phyloP scores from a whole-genome alignment of 35 echinoderm and acorn worm genomes.

The Patiria miniata region DNA sequence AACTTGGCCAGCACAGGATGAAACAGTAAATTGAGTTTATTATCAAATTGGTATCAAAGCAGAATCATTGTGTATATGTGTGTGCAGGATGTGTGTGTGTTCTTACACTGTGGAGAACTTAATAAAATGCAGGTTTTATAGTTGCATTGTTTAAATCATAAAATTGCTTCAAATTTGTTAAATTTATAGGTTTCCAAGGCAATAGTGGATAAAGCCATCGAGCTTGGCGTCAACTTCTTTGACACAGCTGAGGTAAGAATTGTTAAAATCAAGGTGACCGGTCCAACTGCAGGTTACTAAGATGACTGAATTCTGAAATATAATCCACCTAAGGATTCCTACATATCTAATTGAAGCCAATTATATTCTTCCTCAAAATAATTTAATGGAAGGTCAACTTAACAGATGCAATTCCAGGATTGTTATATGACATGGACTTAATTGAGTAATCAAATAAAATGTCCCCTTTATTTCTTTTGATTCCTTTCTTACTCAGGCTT shows the following conservation, averaged over 20 bases:
- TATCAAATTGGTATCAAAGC: neutral
- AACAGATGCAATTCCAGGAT: too few relatives aligned
- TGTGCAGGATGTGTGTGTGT: too few relatives aligned
- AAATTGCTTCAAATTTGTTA: neutral
- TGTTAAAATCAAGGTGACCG: too few relatives aligned
- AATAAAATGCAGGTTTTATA: neutral
- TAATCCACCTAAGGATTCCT: too few relatives aligned
- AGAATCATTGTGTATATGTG: neutral
- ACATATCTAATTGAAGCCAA: too few relatives aligned
- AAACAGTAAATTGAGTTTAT: conserved; percentile 21
- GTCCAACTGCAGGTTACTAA: too few relatives aligned
- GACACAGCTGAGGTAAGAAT: conserved; percentile 62
- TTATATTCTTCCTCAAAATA: too few relatives aligned
- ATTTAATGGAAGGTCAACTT: too few relatives aligned
- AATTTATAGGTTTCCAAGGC: conserved; percentile 47
- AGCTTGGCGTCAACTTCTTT: conserved; percentile 68
- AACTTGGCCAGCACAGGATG: conserved; percentile 58
- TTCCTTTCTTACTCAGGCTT: conserved; percentile 27
- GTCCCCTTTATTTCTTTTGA: too few relatives aligned
- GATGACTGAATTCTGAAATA: too few relatives aligned
- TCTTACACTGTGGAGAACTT: neutral
- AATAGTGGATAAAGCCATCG: conserved; percentile 62
- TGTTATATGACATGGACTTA: too few relatives aligned
- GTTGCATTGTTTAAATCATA: neutral
- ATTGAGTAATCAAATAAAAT: too few relatives aligned